phyloP scores from a whole-genome alignment of 2,797 vertebrate genomes.

The Gobionotothen gibberifrons region DNA sequence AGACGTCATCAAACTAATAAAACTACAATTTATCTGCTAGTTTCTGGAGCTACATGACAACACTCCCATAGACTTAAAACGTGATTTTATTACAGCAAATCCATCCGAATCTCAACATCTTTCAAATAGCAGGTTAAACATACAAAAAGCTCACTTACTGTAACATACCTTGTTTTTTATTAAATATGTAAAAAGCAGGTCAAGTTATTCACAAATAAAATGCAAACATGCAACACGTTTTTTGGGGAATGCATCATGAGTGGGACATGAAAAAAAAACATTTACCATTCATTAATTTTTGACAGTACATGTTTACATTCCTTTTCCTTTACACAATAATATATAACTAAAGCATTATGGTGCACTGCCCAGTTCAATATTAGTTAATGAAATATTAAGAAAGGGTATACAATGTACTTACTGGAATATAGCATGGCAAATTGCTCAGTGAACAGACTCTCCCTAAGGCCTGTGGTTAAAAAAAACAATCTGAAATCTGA shows the following conservation, averaged over 20 bases:
- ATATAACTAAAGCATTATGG: conserved; percentile 94
- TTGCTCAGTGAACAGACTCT: conserved; percentile 82
- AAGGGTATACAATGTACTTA: conserved; percentile 87
- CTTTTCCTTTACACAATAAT: conserved; percentile 98
- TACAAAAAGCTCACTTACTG: conserved; percentile 86
- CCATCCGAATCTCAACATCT: conserved; percentile 79
- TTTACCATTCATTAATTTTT: conserved; percentile 96
- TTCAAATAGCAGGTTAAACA: conserved; percentile 84
- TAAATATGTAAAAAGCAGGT: conserved; percentile 99
- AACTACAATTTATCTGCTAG: neutral
- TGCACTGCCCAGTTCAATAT: conserved; percentile 90
- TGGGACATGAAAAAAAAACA: conserved; percentile 85
- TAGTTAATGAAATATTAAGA: conserved; percentile 92
- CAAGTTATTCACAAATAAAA: conserved; percentile 99
- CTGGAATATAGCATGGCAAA: conserved; percentile 85
- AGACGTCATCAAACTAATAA: neutral
- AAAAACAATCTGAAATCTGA: conserved; percentile 72
- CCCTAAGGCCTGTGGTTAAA: conserved; percentile 78
- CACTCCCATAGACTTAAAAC: conserved; percentile 72
- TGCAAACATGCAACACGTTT: conserved; percentile 97
- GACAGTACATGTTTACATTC: conserved; percentile 99
- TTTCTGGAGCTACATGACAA: conserved; percentile 57
- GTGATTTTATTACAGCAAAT: conserved; percentile 85
- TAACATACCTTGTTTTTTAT: conserved; percentile 93
- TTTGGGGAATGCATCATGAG: conserved; percentile 94